Evolutionary conservation across 1,140 invertebrate species (phyloP).

Genomic region (Pemphigus obesinymphae): DNA sequence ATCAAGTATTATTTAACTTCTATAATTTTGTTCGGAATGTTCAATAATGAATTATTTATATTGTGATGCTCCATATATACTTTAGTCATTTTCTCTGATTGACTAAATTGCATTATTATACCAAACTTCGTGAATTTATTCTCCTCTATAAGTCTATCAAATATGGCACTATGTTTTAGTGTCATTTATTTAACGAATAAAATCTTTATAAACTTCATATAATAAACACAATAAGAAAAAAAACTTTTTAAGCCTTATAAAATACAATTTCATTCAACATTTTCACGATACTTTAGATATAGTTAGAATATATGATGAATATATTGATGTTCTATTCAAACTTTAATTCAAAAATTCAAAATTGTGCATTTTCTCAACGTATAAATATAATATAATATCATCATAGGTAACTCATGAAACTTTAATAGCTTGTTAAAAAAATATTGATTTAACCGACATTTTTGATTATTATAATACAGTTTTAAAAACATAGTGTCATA

Average conservation of each 20-base stretch:
- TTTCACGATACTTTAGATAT: too few species aligned
- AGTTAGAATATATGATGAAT: too few species aligned
- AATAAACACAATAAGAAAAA: neutral
- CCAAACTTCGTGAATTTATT: conserved; percentile 23
- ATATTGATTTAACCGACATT: too few species aligned
- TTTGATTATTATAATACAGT: too few species aligned
- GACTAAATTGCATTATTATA: conserved; percentile 35
- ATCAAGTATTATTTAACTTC: conserved; percentile 20
- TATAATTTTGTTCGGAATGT: conserved; percentile 22
- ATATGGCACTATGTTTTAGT: neutral
- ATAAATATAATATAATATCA: too few species aligned
- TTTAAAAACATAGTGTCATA: too few species aligned
- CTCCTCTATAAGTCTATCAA: neutral
- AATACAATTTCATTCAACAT: too few species aligned
- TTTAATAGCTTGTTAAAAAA: too few species aligned
- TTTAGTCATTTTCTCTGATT: conserved; percentile 14
- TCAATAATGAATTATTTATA: conserved; percentile 28
- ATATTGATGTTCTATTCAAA: too few species aligned
- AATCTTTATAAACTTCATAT: neutral
- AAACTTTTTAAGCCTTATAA: neutral
- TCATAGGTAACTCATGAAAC: too few species aligned
- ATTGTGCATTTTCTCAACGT: too few species aligned
- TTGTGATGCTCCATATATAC: neutral
- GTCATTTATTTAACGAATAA: neutral
- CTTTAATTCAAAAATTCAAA: too few species aligned